These are phyloP conservation scores for Zaprionus kolodkinae DNA, from an alignment of 1,140 invertebrate species.

Conservation along the genomic window DNA sequence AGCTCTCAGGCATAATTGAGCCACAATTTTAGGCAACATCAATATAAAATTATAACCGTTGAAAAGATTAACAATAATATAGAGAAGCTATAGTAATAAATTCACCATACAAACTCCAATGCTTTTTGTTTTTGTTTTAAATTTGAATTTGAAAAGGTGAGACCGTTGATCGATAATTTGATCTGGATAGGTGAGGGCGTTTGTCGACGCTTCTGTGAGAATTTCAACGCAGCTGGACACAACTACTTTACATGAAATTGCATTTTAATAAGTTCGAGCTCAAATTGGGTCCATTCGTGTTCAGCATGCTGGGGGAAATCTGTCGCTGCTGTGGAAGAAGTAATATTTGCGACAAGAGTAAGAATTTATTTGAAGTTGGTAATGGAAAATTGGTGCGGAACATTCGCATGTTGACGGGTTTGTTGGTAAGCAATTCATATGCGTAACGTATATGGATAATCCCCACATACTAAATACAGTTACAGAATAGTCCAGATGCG, in stretches of 20 bases:
- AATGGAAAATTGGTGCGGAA: slow-evolving; percentile 50
- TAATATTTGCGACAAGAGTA: slow-evolving; percentile 34
- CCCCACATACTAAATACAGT: slow-evolving; percentile 22
- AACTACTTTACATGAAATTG: slow-evolving; percentile 18
- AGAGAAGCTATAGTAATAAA: neutral
- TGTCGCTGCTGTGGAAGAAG: slow-evolving; percentile 57
- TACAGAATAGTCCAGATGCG: slow-evolving; percentile 26
- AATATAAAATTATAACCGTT: neutral
- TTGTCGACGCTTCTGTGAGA: slow-evolving; percentile 34
- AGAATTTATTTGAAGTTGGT: slow-evolving; percentile 48
- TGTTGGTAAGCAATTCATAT: slow-evolving; percentile 26
- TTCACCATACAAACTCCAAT: neutral
- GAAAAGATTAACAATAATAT: neutral
- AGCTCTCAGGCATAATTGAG: slow-evolving; percentile 58
- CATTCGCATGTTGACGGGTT: slow-evolving; percentile 51
- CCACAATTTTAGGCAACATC: neutral
- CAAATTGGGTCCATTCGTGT: slow-evolving; percentile 8
- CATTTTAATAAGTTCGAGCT: slow-evolving; percentile 27
- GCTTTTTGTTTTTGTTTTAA: neutral
- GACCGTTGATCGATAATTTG: neutral
- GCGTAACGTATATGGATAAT: neutral
- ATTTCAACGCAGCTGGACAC: slow-evolving; percentile 25
- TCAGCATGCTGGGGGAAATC: slow-evolving; percentile 47
- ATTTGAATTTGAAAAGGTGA: neutral
- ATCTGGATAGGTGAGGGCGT: neutral